phyloP scores from a whole-genome alignment of 92 coral and sea anemone species.

The Meandrina meandrites region DNA sequence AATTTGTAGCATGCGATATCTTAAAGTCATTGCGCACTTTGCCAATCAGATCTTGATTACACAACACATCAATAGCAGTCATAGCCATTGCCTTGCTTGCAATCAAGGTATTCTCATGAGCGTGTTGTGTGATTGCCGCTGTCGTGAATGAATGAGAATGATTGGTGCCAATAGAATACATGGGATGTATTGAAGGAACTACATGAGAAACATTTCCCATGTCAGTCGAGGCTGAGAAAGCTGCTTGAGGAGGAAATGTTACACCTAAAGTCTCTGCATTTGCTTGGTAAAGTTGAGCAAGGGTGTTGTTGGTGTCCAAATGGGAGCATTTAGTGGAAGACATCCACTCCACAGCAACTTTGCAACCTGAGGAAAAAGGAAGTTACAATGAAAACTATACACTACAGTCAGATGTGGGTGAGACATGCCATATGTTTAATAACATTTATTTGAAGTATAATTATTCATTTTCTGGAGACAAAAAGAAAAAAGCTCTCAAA shows the following conservation, averaged over 20 bases:
- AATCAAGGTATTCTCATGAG: slow-evolving; percentile 67
- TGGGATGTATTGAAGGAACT: slow-evolving; percentile 66
- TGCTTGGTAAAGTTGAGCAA: slow-evolving; percentile 69
- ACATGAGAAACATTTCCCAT: slow-evolving; percentile 82
- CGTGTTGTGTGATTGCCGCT: slow-evolving; percentile 63
- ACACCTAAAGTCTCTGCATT: slow-evolving; percentile 67
- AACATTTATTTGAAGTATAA: too few relatives aligned
- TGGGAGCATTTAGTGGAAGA: slow-evolving; percentile 27
- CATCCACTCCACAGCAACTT: slow-evolving; percentile 61
- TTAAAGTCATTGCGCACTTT: too few relatives aligned
- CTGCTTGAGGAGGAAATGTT: slow-evolving; percentile 16
- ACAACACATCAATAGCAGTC: slow-evolving; percentile 76
- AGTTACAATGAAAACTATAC: not conserved
- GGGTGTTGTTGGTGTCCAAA: slow-evolving; percentile 54
- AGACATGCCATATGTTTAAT: too few relatives aligned
- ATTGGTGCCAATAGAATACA: slow-evolving; percentile 63
- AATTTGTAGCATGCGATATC: too few relatives aligned
- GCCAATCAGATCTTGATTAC: too few relatives aligned
- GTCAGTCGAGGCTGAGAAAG: slow-evolving; percentile 84
- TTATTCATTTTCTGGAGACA: too few relatives aligned
- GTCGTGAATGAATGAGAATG: slow-evolving; percentile 69
- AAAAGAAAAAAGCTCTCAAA: too few relatives aligned
- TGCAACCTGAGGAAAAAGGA: slow-evolving; percentile 76
- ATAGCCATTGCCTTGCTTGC: slow-evolving; percentile 85
- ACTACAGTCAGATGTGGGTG: too few relatives aligned